These are phyloP conservation scores for Amiota mariae DNA, from an alignment of 2,888 invertebrate genomes.

Conservation along the genomic window DNA sequence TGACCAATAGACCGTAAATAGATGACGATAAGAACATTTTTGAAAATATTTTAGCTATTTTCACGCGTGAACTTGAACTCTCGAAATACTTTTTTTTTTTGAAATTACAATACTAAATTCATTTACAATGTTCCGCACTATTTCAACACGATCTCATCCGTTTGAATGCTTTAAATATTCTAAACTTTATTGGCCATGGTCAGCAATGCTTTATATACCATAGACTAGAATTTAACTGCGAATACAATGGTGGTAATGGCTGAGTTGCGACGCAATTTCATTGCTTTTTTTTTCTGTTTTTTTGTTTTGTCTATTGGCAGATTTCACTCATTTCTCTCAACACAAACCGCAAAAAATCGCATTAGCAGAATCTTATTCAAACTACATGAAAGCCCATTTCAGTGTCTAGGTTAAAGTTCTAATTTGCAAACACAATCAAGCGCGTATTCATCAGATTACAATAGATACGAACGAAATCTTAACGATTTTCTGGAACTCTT, in stretches of 20 bases:
- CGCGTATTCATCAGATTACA: too few relatives aligned
- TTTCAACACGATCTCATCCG: constrained; percentile 12
- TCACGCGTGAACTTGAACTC: constrained; percentile 36
- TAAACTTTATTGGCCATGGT: constrained; percentile 51
- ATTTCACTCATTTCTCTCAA: background rate
- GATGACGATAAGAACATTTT: constrained; percentile 29
- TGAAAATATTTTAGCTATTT: background rate
- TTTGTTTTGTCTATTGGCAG: background rate
- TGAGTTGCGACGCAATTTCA: constrained; percentile 5
- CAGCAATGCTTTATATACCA: constrained; percentile 57
- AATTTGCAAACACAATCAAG: too few relatives aligned
- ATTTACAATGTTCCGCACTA: background rate
- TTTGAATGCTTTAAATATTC: constrained; percentile 55
- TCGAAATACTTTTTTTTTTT: too few relatives aligned
- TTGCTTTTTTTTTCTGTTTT: background rate
- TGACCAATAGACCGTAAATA: constrained; percentile 50
- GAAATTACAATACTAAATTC: background rate
- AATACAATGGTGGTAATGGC: constrained; percentile 1
- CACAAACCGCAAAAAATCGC: constrained; percentile 7
- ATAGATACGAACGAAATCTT: too few relatives aligned
- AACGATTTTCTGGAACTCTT: too few relatives aligned
- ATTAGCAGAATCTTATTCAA: constrained; percentile 3
- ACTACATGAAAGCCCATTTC: too few relatives aligned
- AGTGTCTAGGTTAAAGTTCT: too few relatives aligned
- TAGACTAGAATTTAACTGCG: constrained; percentile 32